Conservation (phyloP, 2,797 vertebrate genomes). For the Aratinga solstitialis region DNA sequence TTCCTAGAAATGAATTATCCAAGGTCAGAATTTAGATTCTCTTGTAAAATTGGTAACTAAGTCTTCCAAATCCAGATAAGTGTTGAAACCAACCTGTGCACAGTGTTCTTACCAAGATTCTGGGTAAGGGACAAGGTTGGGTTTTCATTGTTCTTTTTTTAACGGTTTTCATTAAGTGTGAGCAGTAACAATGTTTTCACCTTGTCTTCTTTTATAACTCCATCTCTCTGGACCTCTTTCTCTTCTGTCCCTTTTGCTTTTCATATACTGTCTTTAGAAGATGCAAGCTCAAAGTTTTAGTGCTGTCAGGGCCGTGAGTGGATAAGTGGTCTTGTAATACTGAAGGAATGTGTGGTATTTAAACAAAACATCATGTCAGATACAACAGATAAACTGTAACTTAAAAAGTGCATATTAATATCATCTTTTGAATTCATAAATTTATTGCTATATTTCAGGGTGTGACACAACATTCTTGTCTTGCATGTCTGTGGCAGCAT, state of each 20-base stretch:
- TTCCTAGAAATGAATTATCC: conserved; percentile 46
- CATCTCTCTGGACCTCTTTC: not conserved
- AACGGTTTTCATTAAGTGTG: not conserved
- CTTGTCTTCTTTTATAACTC: not conserved
- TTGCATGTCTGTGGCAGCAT: not conserved
- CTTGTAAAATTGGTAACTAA: not conserved
- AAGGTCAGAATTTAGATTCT: conserved; percentile 8
- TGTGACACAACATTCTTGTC: not conserved
- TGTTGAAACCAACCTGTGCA: not conserved
- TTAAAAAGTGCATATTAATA: not conserved
- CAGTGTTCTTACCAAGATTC: not conserved
- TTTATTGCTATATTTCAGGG: not conserved
- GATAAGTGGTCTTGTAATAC: not conserved
- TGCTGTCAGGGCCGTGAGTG: not conserved
- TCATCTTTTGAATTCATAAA: not conserved
- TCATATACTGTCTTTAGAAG: not conserved
- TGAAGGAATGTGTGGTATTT: not conserved
- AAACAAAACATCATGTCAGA: not conserved
- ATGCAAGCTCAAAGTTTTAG: not conserved
- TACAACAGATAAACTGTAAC: not conserved
- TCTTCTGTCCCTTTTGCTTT: not conserved
- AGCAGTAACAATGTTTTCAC: not conserved
- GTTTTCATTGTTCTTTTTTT: not conserved
- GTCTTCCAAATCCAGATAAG: not conserved
- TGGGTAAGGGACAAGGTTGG: not conserved